phyloP scores from a whole-genome alignment of 2,797 vertebrate species.

The Carduelis carduelis region DNA sequence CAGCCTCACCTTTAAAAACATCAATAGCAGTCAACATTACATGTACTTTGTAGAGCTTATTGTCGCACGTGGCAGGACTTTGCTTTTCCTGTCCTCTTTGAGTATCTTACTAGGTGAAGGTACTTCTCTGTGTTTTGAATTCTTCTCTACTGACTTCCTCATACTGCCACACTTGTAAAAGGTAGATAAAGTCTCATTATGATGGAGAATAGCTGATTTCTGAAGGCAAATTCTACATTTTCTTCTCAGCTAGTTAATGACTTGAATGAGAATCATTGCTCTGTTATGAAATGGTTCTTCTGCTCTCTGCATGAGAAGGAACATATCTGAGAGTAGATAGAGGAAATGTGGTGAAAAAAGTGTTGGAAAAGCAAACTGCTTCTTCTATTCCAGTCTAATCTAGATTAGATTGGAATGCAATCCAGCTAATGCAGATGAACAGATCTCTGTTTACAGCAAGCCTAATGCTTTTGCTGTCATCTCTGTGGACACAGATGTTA shows the following conservation, averaged over 20 bases:
- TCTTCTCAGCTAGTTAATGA: not conserved
- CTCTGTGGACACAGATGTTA: not conserved
- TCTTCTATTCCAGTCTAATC: not conserved
- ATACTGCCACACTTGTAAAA: not conserved
- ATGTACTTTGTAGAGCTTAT: not conserved
- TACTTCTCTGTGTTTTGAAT: not conserved
- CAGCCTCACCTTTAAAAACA: not conserved
- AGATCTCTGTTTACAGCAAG: not conserved
- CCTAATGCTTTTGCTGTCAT: not conserved
- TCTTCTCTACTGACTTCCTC: not conserved
- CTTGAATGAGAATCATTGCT: not conserved
- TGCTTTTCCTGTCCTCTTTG: not conserved
- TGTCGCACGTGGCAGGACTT: not conserved
- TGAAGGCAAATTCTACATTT: not conserved
- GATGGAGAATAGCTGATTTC: not conserved
- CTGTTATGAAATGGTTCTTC: not conserved
- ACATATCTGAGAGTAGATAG: not conserved
- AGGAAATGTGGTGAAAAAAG: not conserved
- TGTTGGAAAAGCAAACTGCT: not conserved
- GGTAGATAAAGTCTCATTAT: not conserved
- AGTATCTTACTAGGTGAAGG: not conserved
- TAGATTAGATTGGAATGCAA: too few species aligned
- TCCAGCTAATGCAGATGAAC: not conserved
- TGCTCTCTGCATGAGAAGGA: not conserved
- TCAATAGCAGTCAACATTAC: not conserved